Percentiles rank a stretch among this genome's conserved stretches.
phyloP scores from a whole-genome alignment of 2,888 invertebrate genomes.

The Cotesia congregata region DNA sequence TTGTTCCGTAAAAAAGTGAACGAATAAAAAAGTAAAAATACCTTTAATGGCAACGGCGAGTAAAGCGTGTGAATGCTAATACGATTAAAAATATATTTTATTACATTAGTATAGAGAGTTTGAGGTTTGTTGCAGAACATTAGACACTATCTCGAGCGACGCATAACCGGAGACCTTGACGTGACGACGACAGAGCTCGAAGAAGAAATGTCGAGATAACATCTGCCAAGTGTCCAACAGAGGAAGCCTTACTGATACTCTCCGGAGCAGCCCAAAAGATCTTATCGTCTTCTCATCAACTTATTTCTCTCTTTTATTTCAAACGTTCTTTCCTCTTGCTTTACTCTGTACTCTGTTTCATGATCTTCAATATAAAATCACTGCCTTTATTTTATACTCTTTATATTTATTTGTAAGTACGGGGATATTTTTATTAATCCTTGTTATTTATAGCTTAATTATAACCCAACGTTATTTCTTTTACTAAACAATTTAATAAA shows the following conservation, averaged over 20 bases:
- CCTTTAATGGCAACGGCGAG: not conserved
- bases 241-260: constrained; percentile 53
- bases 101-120: constrained; percentile 30
- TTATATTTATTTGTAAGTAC: not conserved
- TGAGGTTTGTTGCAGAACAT: constrained; percentile 25
- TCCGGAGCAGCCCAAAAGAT: constrained; percentile 50
- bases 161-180: constrained; percentile 53
- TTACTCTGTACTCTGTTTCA: constrained; percentile 3
- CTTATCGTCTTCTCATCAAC: constrained; percentile 57
- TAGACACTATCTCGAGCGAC: constrained; percentile 49
- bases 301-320: constrained; percentile 49
- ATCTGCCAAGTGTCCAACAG: constrained; percentile 54
- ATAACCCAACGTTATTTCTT: not conserved
- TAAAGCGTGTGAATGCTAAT: not conserved
- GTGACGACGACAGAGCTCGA: constrained; percentile 53
- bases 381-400: not conserved
- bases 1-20: too few relatives aligned
- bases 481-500: not conserved
- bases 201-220: constrained; percentile 55
- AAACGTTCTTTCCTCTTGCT: constrained; percentile 18
- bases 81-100: constrained; percentile 38
- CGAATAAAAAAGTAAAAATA: not conserved
- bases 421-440: not conserved
- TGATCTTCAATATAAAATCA: not conserved
- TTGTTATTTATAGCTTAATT: not conserved